Evolutionary conservation across 2,113 vertebrate species (phyloP), one percentile per base, ranked within the genome.

Genomic region (Zingel zingel): DNA sequence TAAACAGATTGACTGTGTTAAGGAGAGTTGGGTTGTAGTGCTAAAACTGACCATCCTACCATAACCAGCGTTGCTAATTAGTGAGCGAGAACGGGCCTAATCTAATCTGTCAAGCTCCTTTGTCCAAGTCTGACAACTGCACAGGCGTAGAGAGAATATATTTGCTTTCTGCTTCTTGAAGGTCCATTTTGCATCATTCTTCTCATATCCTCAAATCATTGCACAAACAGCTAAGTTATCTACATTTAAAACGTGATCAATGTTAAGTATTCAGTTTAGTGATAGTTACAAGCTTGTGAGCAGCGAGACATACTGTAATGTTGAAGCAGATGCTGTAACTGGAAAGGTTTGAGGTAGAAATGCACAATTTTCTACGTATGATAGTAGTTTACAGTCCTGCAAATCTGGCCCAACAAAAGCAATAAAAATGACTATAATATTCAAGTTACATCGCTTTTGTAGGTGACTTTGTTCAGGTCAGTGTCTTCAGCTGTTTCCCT

Each of bases 1-100:
- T 30, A 23, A 74, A 86, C 82, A 88, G 74, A 77, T 88, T 57
- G 70, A 74, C 0, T 25, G 43, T 69, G 48, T 73, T 75, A 81
- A 84, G 64, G 51, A 71, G 74, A 77, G 12, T 23, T 72, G 57
- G 12, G 51, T 27, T 84, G 19, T 12, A 23, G 25, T 45, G 61
- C 54, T 27, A 73, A 61, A 19, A 62, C 50, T 75, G 25, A 56
- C 11, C 48, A 76, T 33, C 21, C 36, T 67, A 70, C 63, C 45
- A 74, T 71, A 59, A 79, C 73, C 47, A 54, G 13, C 39, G 74
- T 77, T 67, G 81, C 25, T 81, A 63, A 79, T 84, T 74, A 64
- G 66, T 51, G n/a, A 76, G 50, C 3, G 25, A 39, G 10, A 73
- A 73, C 2, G 3, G 6, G 25, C 5, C 2, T 70, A 66, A 79